Percentiles rank a stretch among this genome's conserved stretches.
Conservation (phyloP, 2,888 invertebrate genomes). For the Torymus texanus region DNA sequence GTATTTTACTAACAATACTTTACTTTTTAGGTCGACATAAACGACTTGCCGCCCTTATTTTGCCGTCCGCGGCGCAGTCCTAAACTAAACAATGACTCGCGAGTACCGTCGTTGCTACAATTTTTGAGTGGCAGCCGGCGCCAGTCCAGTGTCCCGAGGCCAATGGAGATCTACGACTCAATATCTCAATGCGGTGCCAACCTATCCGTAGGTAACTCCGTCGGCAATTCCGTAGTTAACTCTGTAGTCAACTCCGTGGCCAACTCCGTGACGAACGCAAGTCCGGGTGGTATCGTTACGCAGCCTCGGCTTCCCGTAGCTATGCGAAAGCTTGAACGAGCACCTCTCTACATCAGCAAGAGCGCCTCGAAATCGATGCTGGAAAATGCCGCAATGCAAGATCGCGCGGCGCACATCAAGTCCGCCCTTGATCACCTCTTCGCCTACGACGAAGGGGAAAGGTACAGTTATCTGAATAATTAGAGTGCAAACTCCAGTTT, state of each 20-base stretch:
- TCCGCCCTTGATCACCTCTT: conserved; percentile 70
- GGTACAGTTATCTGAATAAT: background rate
- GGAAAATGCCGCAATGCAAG: conserved; percentile 68
- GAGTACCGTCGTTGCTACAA: conserved; percentile 83
- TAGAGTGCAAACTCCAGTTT: too few species aligned
- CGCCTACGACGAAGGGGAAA: conserved; percentile 40
- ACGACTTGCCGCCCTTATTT: conserved; percentile 83
- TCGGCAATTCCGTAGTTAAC: too few species aligned
- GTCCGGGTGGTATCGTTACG: conserved; percentile 61
- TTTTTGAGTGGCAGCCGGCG: conserved; percentile 77
- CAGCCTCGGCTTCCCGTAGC: conserved; percentile 67
- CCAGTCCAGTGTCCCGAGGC: conserved; percentile 80
- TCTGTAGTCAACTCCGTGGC: conserved; percentile 60
- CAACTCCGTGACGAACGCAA: too few species aligned
- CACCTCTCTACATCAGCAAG: conserved; percentile 77
- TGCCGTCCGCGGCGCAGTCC: conserved; percentile 89
- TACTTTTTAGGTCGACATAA: conserved; percentile 67
- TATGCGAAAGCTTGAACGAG: conserved; percentile 74
- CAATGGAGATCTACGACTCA: conserved; percentile 64
- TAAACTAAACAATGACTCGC: conserved; percentile 84
- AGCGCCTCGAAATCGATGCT: conserved; percentile 76
- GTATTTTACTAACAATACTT: conserved; percentile 1
- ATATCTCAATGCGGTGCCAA: conserved; percentile 75
- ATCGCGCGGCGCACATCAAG: conserved; percentile 67
- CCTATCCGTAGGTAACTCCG: conserved; percentile 62